Base-by-base conservation (phyloP, 2,888 invertebrate genomes). In the Dioctria linearis region DNA sequence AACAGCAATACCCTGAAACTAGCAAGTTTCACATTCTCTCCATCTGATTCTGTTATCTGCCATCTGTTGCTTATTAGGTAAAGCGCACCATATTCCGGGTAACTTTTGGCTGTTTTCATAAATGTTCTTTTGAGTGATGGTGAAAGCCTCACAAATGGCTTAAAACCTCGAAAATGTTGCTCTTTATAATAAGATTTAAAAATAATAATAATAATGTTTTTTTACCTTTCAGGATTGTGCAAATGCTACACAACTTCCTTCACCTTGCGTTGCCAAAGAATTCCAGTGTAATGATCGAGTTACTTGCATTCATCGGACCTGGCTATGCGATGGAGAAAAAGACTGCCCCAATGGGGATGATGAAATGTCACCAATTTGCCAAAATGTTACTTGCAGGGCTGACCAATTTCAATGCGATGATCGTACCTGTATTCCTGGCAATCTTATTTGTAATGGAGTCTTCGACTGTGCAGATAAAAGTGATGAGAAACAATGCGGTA, bases 391-490 rank as follows among this genome's bases (percentile, higher is more conserved):
- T 42, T 98, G 97, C 89, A 91, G 95, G 66, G 90, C 93, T 0
- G 96, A 97, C 90, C 96, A 97, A 89, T 97, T 96, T 88, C 95
- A 95, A 86, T 98, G 97, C 88, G 92, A 91, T 71, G 94, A 95
- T 90, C 92, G 92, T 82, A 93, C 92, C 83, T 96, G 96, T 86
- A 95, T 96, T 82, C 92, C 94, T 66, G 95, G 95, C 2, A 93
- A 95, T 83, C 90, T 96, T 83, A 93, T 93, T 84, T 98, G 98
- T 88, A 94, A 96, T 83, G 96, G 96, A 0, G 91, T 93, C 71
- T 88, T 91, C 39, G 96, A 98, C 85, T 98, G 97, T 86, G 88
- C 91, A 0, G 97, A 98, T 89, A 93, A 93, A 83, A 95, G 95
- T 85, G 97, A 98, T 88, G 98, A 98, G 89, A 89, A 92, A 67